phyloP scores from a whole-genome alignment of 1,140 invertebrate species.

The Armadillidium nasatum region DNA sequence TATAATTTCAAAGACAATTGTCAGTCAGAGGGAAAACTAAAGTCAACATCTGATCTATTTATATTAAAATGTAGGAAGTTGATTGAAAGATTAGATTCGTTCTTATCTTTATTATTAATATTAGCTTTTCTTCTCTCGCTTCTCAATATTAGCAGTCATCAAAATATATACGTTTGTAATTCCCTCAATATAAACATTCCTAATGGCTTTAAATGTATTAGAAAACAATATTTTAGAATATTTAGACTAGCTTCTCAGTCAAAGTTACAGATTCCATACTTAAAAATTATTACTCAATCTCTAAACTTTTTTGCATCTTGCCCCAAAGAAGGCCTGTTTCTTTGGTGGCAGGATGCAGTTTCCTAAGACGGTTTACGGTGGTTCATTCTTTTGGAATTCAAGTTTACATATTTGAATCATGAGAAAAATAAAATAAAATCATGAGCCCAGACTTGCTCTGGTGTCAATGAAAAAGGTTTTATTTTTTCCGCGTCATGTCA shows the following conservation, averaged over 20 bases:
- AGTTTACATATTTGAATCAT: not conserved
- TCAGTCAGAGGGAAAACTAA: too few relatives aligned
- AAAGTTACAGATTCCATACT: not conserved
- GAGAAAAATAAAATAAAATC: too few relatives aligned
- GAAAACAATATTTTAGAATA: not conserved
- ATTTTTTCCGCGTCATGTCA: too few relatives aligned
- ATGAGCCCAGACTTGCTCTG: too few relatives aligned
- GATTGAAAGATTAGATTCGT: not conserved
- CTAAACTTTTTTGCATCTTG: not conserved
- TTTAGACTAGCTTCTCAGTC: not conserved
- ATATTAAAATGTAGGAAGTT: not conserved
- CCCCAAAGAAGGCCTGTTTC: not conserved
- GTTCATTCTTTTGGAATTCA: not conserved
- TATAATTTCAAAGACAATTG: too few relatives aligned
- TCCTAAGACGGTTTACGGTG: not conserved
- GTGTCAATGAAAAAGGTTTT: too few relatives aligned
- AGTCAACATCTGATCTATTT: not conserved
- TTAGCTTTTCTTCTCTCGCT: not conserved
- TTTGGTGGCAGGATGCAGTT: conserved; percentile 4
- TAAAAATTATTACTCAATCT: not conserved
- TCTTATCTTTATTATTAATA: not conserved
- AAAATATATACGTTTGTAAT: not conserved
- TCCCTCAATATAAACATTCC: not conserved
- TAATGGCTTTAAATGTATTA: conserved; percentile 8
- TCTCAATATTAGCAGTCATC: not conserved